These are phyloP conservation scores for Terrapene triunguis DNA, from an alignment of 2,113 vertebrate genomes.

Conservation along the genomic window DNA sequence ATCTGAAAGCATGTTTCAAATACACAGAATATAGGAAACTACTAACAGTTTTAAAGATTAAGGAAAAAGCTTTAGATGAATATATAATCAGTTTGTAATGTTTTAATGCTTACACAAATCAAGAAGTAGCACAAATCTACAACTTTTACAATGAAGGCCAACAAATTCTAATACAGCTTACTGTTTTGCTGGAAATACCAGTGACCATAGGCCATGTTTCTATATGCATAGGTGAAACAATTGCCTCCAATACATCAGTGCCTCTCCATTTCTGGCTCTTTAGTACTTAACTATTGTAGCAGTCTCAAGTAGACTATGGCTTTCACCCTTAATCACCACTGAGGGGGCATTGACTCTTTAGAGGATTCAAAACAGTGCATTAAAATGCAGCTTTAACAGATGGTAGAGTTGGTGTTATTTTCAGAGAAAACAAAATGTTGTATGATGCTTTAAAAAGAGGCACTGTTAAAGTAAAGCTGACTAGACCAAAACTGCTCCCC, in stretches of 20 bases:
- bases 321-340: not conserved
- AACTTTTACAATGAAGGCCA: not conserved
- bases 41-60: not conserved
- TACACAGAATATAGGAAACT: not conserved
- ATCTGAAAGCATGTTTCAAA: not conserved
- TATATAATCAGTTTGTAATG: not conserved
- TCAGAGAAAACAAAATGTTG: no score
- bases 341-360: not conserved
- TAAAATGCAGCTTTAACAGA: not conserved
- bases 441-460: not conserved
- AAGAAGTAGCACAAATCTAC: not conserved
- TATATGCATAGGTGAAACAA: not conserved
- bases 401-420: not conserved
- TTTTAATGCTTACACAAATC: not conserved
- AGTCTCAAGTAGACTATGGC: not conserved
- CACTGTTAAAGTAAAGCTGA: accelerated
- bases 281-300: not conserved
- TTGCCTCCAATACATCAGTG: not conserved
- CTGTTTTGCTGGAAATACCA: not conserved
- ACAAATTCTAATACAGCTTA: not conserved
- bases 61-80: not conserved
- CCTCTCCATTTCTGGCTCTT: not conserved
- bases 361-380: not conserved
- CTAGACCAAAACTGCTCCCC: accelerated
- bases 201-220: not conserved